These are phyloP conservation scores for Neoseiulus cucumeris DNA, from an alignment of 1,140 invertebrate species.

Conservation along the genomic window DNA sequence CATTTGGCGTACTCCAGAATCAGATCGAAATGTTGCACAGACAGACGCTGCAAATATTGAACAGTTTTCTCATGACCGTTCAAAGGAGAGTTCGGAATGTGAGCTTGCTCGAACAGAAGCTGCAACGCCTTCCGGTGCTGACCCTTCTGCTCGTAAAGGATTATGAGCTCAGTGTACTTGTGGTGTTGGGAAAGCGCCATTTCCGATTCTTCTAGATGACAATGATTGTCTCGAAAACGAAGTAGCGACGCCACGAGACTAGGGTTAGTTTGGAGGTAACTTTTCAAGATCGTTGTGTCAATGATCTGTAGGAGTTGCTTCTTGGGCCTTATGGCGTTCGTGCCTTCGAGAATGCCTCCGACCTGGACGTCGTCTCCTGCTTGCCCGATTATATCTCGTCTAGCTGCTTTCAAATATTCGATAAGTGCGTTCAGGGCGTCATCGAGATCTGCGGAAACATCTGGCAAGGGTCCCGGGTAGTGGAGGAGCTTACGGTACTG, in stretches of 20 bases:
- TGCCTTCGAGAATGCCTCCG: constrained; percentile 31
- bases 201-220: constrained; percentile 82
- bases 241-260: constrained; percentile 71
- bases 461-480: constrained; percentile 37
- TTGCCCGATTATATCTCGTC: constrained; percentile 17
- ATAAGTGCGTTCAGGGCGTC: constrained; percentile 68
- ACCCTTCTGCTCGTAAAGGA: constrained; percentile 81
- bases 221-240: constrained; percentile 65
- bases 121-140: constrained; percentile 78
- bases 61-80: constrained; percentile 62
- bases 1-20: constrained; percentile 88
- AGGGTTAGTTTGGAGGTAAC: constrained; percentile 87
- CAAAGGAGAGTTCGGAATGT: constrained; percentile 49
- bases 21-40: constrained; percentile 60
- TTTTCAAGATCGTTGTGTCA: constrained; percentile 86
- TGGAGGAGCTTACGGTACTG: constrained; percentile 34
- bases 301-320: constrained; percentile 66
- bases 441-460: constrained; percentile 61
- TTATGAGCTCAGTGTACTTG: constrained; percentile 80
- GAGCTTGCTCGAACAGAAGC: constrained; percentile 57
- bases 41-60: constrained; percentile 74
- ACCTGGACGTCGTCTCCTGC: background rate
- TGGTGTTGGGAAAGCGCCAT: constrained; percentile 60
- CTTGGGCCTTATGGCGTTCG: constrained; percentile 29
- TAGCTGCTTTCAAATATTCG: constrained; percentile 61